Conservation (phyloP, 2,888 invertebrate genomes). For the Hyles lineata region DNA sequence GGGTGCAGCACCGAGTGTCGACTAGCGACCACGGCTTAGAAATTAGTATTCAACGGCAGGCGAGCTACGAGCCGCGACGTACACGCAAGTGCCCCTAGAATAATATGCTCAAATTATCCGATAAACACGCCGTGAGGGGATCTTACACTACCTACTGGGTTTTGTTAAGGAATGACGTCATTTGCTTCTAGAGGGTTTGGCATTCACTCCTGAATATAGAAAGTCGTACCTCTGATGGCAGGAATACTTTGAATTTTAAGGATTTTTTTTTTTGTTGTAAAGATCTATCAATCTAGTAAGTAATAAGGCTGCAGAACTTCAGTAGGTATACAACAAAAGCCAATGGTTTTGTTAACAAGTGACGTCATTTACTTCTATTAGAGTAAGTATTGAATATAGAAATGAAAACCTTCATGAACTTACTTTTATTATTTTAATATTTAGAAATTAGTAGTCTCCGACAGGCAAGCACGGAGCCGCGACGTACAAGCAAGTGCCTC, state of each 20-base stretch:
- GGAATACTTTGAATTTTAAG: too few relatives aligned
- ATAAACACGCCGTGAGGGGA: conserved; percentile 18
- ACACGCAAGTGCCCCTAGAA: conserved; percentile 29
- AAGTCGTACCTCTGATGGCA: too few relatives aligned
- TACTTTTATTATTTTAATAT: too few relatives aligned
- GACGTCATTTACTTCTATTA: too few relatives aligned
- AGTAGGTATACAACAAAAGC: too few relatives aligned
- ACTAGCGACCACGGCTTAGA: conserved; percentile 45
- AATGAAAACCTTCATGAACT: too few relatives aligned
- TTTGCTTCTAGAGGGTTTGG: background rate
- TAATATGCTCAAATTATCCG: conserved; percentile 32
- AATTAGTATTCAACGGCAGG: conserved; percentile 63
- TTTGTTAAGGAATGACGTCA: background rate
- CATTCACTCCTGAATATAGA: too few relatives aligned
- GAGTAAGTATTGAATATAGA: too few relatives aligned
- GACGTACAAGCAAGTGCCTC: conserved; percentile 23
- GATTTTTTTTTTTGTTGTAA: too few relatives aligned
- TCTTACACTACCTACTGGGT: background rate
- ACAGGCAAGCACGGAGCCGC: conserved; percentile 41
- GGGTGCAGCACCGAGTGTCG: conserved; percentile 31
- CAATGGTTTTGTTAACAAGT: too few relatives aligned
- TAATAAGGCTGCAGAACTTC: too few relatives aligned
- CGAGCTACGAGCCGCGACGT: conserved; percentile 39
- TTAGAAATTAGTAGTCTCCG: conserved; percentile 65
- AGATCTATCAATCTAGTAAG: too few relatives aligned